Base-by-base conservation (phyloP, 1,140 invertebrate genomes). In the Laupala kohalensis region DNA sequence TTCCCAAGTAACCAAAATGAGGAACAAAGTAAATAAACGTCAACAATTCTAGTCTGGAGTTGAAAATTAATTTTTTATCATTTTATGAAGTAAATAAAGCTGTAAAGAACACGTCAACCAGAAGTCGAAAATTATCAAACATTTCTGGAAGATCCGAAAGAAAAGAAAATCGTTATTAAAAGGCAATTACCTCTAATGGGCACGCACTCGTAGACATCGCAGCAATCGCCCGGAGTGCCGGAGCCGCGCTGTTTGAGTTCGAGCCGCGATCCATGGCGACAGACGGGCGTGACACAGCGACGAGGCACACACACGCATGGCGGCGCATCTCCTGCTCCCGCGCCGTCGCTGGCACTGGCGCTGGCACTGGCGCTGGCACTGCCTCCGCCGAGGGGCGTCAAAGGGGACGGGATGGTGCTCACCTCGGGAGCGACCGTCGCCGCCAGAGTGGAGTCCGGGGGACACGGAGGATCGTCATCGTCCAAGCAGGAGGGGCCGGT, bases 191-290 rank as follows among this genome's bases (percentile, higher is more conserved):
- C 75, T 68, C n/a, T 69, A 15, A 73, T 71, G 6, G 27, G 26
- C 9, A 72, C 71, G 67, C 77, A 77, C 15, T 75, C 74, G 25
- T 73, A 75, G 4, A 75, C 72, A 67, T 77, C 77, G 66, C 77
- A 77, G 69, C 77, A 77, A 69, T 75, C 74, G 6, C 75, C 75
- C 4, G 77, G 77, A 9, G 67, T 66, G 0, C 69, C 67, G 6
- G 73, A 67, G 23, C 75, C 75, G 9, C 37, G 70, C 25, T 73
- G 70, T 13, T 63, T 72, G 1, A 75, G 72, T n/a, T 69, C 67
- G 2, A 15, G 64, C 6, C 69, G 66, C 19, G 67, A 27, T 15
- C 72, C 73, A 19, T 28, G 63, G 2, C 67, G 71, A 28, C 77
- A 77, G 9, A 25, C 25, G 5, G 73, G 73, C 25, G 23, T 53